Percentiles rank a stretch among this genome's conserved stretches.
Evolutionary conservation across 1,140 invertebrate species (phyloP).

Genomic region (Tenebrio molitor): DNA sequence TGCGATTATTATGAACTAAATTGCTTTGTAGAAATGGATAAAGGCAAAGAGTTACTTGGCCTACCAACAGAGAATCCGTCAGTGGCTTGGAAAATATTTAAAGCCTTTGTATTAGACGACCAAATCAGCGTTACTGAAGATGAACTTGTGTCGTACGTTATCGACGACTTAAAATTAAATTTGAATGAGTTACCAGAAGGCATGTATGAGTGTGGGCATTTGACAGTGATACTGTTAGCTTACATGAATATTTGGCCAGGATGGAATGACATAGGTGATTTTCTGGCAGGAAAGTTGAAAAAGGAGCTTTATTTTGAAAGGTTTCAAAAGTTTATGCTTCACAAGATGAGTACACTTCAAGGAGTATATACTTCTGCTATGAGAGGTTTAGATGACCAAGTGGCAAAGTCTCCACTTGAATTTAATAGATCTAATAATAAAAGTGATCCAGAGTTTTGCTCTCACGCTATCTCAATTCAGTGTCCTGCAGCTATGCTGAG

Average conservation of each 20-base stretch:
- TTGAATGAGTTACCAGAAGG: neutral
- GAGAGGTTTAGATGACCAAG: neutral
- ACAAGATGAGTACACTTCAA: neutral
- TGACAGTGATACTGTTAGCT: neutral
- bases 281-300: neutral
- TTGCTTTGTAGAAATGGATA: too few relatives aligned
- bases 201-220: neutral
- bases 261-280: neutral
- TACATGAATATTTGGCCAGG: slow-evolving; percentile 22
- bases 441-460: neutral
- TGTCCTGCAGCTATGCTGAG: slow-evolving; percentile 8
- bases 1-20: too few relatives aligned
- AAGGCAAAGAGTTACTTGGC: neutral
- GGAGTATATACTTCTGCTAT: neutral
- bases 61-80: neutral
- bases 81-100: neutral
- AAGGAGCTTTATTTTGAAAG: slow-evolving; percentile 3
- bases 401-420: neutral
- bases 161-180: neutral
- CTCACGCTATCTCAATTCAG: neutral
- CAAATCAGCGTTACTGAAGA: neutral
- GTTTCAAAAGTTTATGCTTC: neutral
- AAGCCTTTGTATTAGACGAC: neutral
- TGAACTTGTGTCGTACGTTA: neutral
- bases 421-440: neutral